phyloP scores from a whole-genome alignment of 2,888 invertebrate genomes.

The Pharmacophagus antenor region DNA sequence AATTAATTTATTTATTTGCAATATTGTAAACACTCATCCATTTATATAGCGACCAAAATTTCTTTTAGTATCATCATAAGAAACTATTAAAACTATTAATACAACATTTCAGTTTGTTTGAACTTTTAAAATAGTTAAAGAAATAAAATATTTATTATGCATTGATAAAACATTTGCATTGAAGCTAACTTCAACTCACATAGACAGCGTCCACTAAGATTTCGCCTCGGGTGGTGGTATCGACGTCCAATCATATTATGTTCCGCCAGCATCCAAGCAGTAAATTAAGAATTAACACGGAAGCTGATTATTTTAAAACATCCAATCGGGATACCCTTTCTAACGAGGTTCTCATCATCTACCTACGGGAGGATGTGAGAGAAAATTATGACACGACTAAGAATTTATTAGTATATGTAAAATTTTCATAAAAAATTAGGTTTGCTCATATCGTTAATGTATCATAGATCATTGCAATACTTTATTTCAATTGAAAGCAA shows the following conservation, averaged over 20 bases:
- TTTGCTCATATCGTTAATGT: neutral
- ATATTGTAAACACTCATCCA: too few species aligned
- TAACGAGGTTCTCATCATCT: constrained; percentile 51
- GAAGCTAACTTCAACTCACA: constrained; percentile 28
- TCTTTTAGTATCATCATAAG: too few species aligned
- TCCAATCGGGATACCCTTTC: constrained; percentile 70
- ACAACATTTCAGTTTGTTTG: neutral
- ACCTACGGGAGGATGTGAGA: constrained; percentile 20
- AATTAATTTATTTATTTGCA: too few species aligned
- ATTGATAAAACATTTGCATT: neutral
- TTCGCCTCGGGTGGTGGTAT: constrained; percentile 54
- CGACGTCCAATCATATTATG: constrained; percentile 67
- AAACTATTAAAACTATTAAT: too few species aligned
- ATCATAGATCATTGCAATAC: too few species aligned
- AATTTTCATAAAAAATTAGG: too few species aligned
- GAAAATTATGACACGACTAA: constrained; percentile 23
- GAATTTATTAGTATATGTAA: neutral
- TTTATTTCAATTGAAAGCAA: too few species aligned
- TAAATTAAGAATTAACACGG: constrained; percentile 79
- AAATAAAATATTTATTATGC: neutral
- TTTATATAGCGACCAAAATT: too few species aligned
- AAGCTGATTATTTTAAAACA: constrained; percentile 78
- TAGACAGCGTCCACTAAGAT: constrained; percentile 59
- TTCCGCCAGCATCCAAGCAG: constrained; percentile 70
- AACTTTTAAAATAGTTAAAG: neutral